Base-by-base conservation (phyloP, 2,888 invertebrate species). In the Ctena decussata region DNA sequence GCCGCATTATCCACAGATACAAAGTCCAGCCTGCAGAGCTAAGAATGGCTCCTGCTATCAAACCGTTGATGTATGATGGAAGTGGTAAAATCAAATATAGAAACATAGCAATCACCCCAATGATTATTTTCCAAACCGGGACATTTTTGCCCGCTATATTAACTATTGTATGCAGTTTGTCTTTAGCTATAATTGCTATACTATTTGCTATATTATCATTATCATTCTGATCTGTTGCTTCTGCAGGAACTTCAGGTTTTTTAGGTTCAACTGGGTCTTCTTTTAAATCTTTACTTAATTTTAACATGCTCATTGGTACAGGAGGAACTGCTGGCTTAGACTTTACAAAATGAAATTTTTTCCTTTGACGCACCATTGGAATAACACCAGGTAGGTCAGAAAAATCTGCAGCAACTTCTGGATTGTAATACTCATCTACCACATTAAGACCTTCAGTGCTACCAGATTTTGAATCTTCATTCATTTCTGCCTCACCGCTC, bases 61-160 rank as follows among this genome's bases (percentile, higher is more conserved):
- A 75, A n/a, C 95, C 95, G 49, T 92, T 92, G 12, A 95, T 12
- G 82, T 91, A 95, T 1, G 95, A 91, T 15, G 95, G 94, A 76
- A 95, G 79, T 2, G 95, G 95, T 35, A 94, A 41, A 53, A 94
- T 90, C 44, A 93, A 74, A 70, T 93, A 94, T 1, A 93, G 81
- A 84, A 94, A 91, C 24, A 94, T 24, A 60, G 86, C 77, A 21
- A 90, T 74, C 6, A 80, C 65, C 12, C 87, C 41, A 30, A 77
- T 77, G 37, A 83, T 24, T 24, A 93, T 53, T 78, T 86, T 91
- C 44, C 89, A 90, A 49, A 89, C 53, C 32, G 86, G 89, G 46
- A 90, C 53, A 41, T 77, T 74, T 57, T 60, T 70, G 32, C 75
- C 80, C 53, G 73, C 73, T 44, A 76, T 77, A 30, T 75, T 74